Conservation (phyloP, 2,888 invertebrate species). For the Apamea anceps region DNA sequence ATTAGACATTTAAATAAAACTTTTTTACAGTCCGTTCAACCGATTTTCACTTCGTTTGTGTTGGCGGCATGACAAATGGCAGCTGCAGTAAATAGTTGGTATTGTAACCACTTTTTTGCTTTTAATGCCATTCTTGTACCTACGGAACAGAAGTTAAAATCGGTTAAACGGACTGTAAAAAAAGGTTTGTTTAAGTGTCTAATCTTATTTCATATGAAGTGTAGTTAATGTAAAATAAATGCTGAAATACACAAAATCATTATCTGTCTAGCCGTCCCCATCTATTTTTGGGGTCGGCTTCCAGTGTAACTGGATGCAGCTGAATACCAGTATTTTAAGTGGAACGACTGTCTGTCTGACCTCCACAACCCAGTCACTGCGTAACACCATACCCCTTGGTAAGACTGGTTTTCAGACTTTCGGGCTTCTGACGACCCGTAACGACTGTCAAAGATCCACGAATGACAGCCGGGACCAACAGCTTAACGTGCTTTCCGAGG, state of each 20-base stretch:
- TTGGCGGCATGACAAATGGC: too few relatives aligned
- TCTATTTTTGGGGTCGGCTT: background rate
- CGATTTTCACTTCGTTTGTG: too few relatives aligned
- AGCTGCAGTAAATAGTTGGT: too few relatives aligned
- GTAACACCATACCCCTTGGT: background rate
- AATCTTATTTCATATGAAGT: too few relatives aligned
- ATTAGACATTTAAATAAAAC: background rate
- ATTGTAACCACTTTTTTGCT: too few relatives aligned
- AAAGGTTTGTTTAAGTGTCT: too few relatives aligned
- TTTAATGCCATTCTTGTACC: too few relatives aligned
- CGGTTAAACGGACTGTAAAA: too few relatives aligned
- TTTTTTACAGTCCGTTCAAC: slow-evolving; percentile 5
- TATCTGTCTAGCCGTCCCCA: background rate
- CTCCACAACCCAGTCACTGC: background rate
- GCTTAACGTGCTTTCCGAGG: too few relatives aligned
- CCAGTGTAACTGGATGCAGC: background rate
- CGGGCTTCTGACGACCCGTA: background rate
- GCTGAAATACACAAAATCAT: background rate
- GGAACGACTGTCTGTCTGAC: background rate
- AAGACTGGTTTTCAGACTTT: background rate
- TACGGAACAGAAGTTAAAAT: too few relatives aligned
- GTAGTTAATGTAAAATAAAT: slow-evolving; percentile 17
- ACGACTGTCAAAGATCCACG: background rate
- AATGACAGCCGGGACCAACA: too few relatives aligned
- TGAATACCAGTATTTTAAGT: background rate